These are phyloP conservation scores for Sisyra terminalis DNA, from an alignment of 2,888 invertebrate species.

Conservation along the genomic window DNA sequence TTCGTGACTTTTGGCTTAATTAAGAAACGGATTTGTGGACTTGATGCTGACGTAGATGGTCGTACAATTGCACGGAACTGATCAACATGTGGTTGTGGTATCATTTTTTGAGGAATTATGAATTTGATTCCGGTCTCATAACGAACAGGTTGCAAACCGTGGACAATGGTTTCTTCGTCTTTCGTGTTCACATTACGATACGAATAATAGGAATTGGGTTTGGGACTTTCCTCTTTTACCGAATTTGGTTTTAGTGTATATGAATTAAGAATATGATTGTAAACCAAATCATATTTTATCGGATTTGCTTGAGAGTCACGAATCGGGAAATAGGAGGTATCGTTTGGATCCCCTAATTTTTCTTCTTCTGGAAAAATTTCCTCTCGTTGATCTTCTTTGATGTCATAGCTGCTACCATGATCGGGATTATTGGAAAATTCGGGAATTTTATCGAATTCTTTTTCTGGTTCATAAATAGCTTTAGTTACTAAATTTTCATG, in stretches of 20 bases:
- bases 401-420: background rate
- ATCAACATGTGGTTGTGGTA: slow-evolving; percentile 1
- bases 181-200: background rate
- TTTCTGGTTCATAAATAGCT: background rate
- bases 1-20: no score
- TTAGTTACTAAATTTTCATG: slow-evolving; percentile 11
- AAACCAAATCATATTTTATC: slow-evolving; percentile 1
- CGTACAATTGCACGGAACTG: background rate
- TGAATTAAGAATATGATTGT: background rate
- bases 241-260: background rate
- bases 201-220: background rate
- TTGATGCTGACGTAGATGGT: no score
- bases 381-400: background rate
- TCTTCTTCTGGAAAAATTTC: background rate
- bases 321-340: background rate
- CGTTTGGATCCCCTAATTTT: background rate
- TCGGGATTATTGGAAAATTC: slow-evolving; percentile 2
- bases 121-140: background rate
- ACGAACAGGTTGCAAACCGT: slow-evolving; percentile 1
- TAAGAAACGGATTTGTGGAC: no score
- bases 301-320: background rate
- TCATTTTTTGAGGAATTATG: slow-evolving; percentile 1
- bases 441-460: background rate
- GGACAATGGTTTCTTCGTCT: background rate
- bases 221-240: background rate